Conservation (phyloP, 2,113 vertebrate species). For the Paramisgurnus dabryanus region DNA sequence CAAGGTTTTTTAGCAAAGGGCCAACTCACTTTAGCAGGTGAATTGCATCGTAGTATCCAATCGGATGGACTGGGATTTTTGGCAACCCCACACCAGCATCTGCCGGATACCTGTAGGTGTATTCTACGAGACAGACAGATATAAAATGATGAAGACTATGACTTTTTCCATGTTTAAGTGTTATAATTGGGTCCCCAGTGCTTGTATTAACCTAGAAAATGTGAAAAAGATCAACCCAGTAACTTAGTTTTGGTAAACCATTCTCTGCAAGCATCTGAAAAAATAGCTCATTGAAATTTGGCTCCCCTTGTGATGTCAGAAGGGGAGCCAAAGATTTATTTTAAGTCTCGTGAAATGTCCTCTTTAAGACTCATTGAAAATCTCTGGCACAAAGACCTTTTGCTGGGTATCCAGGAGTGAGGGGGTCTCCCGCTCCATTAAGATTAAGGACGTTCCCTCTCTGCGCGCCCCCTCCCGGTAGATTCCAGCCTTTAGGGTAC, state of each 20-base stretch:
- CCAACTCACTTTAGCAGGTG: constrained; percentile 79
- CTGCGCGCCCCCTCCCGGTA: constrained; percentile 86
- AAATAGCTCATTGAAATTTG: too few relatives aligned
- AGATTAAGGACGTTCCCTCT: constrained; percentile 92
- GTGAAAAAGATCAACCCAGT: too few relatives aligned
- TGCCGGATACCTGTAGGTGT: constrained; percentile 78
- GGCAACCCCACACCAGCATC: constrained; percentile 89
- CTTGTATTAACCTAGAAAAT: too few relatives aligned
- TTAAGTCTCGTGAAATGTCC: background rate
- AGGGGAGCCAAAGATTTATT: too few relatives aligned
- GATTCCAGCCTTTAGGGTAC: constrained; percentile 92
- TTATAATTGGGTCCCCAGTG: too few relatives aligned
- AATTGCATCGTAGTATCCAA: constrained; percentile 88
- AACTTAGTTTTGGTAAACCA: too few relatives aligned
- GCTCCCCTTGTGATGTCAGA: too few relatives aligned
- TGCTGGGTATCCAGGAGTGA: constrained; percentile 95
- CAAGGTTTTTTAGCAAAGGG: background rate
- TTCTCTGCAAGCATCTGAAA: too few relatives aligned
- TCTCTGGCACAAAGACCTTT: constrained; percentile 77
- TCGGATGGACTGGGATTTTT: constrained; percentile 91
- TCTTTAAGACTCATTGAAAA: background rate
- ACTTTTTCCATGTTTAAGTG: too few relatives aligned
- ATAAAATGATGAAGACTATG: background rate
- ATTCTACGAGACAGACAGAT: constrained; percentile 74
- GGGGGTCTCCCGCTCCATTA: constrained; percentile 91